These are phyloP conservation scores for Lepidurus apus DNA, from an alignment of 1,140 invertebrate genomes.

Conservation along the genomic window DNA sequence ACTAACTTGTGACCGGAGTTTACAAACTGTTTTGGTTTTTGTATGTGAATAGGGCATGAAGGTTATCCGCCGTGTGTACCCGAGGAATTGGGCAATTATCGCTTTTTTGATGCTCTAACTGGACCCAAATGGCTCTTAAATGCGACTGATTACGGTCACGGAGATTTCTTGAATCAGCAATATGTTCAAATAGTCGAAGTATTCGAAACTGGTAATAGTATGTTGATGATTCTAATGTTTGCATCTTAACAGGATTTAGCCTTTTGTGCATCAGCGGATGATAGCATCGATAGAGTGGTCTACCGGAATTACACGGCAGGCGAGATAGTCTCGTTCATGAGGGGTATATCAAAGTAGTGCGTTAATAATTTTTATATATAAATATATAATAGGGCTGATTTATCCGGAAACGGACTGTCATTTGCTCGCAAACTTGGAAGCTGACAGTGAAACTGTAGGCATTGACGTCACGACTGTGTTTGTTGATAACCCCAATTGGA, in stretches of 20 bases:
- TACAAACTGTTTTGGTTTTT: too few species aligned
- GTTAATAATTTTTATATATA: too few species aligned
- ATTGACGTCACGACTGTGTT: too few species aligned
- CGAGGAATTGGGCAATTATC: conserved; percentile 34
- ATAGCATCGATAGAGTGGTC: background rate
- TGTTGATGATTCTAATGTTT: background rate
- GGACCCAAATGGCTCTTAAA: conserved; percentile 38
- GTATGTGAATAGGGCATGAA: background rate
- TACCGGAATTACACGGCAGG: conserved; percentile 30
- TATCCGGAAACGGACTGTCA: too few species aligned
- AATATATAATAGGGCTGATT: too few species aligned
- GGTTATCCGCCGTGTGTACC: conserved; percentile 36
- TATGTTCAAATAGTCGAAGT: conserved; percentile 34
- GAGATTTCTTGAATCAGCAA: conserved; percentile 37
- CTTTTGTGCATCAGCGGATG: conserved; percentile 26
- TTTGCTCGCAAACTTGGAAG: too few species aligned
- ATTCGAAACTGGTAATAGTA: background rate
- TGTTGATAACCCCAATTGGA: too few species aligned
- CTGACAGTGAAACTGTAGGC: too few species aligned
- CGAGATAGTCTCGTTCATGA: conserved; percentile 32
- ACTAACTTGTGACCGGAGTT: background rate
- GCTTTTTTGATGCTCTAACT: conserved; percentile 39
- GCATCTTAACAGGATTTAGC: background rate
- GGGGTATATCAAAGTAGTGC: too few species aligned
- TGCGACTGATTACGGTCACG: conserved; percentile 38